These are phyloP conservation scores for Pterois miles DNA, from an alignment of 2,797 vertebrate genomes.

Conservation along the genomic window DNA sequence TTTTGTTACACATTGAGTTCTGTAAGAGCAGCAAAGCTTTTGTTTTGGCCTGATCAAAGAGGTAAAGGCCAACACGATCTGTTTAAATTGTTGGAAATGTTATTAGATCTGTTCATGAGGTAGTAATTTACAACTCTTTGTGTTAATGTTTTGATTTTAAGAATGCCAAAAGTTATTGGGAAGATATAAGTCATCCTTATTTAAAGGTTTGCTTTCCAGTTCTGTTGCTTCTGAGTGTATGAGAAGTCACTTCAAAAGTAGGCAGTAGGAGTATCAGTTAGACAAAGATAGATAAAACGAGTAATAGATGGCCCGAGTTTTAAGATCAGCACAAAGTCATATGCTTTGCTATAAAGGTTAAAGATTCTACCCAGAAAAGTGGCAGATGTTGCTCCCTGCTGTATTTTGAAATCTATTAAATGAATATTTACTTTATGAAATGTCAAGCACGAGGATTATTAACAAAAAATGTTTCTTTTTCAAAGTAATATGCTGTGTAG, in stretches of 20 bases:
- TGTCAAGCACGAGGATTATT: constrained; percentile 16
- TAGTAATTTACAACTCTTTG: constrained; percentile 6
- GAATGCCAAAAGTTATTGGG: constrained; percentile 33
- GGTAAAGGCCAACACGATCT: not conserved
- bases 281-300: not conserved
- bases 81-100: constrained; percentile 16
- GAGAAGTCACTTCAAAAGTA: constrained; percentile 4
- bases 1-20: constrained; percentile 32
- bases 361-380: not conserved
- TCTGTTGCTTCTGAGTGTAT: not conserved
- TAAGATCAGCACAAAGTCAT: constrained; percentile 20
- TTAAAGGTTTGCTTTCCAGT: constrained; percentile 23
- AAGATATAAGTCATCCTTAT: not conserved
- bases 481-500: not conserved
- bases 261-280: not conserved
- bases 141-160: constrained; percentile 20
- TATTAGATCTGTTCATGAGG: constrained; percentile 3
- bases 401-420: constrained; percentile 1
- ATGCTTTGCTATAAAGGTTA: not conserved
- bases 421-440: constrained; percentile 8
- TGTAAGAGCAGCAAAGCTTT: constrained; percentile 2
- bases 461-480: not conserved
- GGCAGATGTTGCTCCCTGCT: constrained; percentile 16
- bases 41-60: constrained; percentile 12
- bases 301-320: not conserved